phyloP scores from a whole-genome alignment of 2,113 vertebrate species.

The Psammodynastes pulverulentus region DNA sequence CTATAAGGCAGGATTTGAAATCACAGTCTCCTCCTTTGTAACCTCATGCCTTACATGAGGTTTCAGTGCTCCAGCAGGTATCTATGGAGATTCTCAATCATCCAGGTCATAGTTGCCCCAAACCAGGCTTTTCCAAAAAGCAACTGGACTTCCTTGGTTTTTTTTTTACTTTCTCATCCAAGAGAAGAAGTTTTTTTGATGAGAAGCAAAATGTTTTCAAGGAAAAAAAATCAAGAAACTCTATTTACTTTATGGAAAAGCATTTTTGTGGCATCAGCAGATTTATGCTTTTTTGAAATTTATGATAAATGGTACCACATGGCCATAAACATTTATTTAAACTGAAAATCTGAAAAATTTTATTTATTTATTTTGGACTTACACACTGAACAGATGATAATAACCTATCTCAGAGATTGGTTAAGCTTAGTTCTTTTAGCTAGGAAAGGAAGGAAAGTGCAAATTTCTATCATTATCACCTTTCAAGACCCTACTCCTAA shows the following conservation, averaged over 20 bases:
- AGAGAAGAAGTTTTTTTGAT: not conserved
- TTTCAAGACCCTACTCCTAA: not conserved
- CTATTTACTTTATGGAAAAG: no score
- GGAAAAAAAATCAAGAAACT: no score
- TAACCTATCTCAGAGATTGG: not conserved
- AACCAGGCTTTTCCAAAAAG: not conserved
- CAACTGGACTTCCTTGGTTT: not conserved
- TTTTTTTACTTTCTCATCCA: not conserved
- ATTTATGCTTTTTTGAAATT: not conserved
- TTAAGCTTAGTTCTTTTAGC: not conserved
- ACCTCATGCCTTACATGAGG: no score
- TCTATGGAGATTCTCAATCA: no score
- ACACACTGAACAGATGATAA: not conserved
- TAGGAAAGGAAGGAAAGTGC: not conserved
- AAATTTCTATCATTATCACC: not conserved
- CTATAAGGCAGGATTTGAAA: not conserved
- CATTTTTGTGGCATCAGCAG: not conserved
- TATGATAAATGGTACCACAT: not conserved
- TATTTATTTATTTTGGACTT: no score
- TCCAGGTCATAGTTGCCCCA: no score
- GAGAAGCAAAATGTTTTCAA: not conserved
- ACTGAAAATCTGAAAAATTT: no score
- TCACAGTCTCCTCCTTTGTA: not conserved
- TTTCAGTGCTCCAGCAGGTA: no score
- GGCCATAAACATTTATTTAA: not conserved